Evolutionary conservation across 2,888 invertebrate species (phyloP), one percentile per base, ranked within the genome.

Genomic region (Arge pagana): DNA sequence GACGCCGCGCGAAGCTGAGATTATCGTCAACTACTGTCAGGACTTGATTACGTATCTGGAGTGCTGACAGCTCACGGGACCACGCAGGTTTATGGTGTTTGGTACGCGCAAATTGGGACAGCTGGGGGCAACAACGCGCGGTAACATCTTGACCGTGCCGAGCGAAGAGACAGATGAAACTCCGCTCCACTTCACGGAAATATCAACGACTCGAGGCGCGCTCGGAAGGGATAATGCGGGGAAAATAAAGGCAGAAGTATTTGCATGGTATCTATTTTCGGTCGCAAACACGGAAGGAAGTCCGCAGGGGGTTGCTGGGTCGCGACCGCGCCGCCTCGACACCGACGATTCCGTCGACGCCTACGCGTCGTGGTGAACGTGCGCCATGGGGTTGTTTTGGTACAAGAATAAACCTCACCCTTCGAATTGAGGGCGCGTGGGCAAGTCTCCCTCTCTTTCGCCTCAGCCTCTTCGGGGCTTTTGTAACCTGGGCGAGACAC

Each of bases 321-420:
- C 51, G 45, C 33, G 45, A 45, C 45, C 23, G 45, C 31, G 33
- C 35, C 45, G 45, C 31, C n/a, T n/a, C n/a, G 45, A 15, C 35
- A 24, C 43, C 43, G 43, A 43, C 43, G 43, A n/a, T n/a, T 43
- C 43, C 21, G 18, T 13, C 43, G 43, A 43, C 31, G 43, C 43
- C 31, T 51, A 43, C 33, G 31, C 41, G 35, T 16, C 31, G 48
- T 30, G 49, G 54, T 51, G 31, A 52, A 52, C 53, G 55, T 52
- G 56, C 57, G 54, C 35, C 40, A 54, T 51, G 55, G 61, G 63
- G 58, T 62, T 64, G 63, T 62, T 63, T 63, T 57, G 54, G 61
- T 62, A 57, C 58, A 39, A 52, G 58, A 63, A 62, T 62, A 61
- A 62, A 56, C 51, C 52, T 54, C 54, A 50, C 58, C 51, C 52